These are phyloP conservation scores for Leistus spinibarbis DNA, from an alignment of 2,888 invertebrate genomes.

Conservation along the genomic window DNA sequence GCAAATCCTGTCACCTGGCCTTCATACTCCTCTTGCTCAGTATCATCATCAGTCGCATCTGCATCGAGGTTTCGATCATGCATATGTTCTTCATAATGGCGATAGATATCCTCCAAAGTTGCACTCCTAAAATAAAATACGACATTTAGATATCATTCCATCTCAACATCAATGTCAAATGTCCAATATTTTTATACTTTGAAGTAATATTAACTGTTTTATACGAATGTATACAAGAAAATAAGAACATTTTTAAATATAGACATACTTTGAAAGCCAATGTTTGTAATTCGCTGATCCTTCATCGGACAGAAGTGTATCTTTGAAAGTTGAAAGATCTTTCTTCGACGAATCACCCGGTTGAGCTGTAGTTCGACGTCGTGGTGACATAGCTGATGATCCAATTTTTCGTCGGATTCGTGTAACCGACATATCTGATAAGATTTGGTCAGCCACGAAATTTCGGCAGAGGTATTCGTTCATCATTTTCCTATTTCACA, in stretches of 20 bases:
- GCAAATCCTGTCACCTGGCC: slow-evolving; percentile 62
- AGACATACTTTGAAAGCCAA: slow-evolving; percentile 73
- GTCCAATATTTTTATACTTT: too few relatives aligned
- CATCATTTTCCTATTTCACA: slow-evolving; percentile 69
- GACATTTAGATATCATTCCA: not conserved
- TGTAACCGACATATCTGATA: slow-evolving; percentile 64
- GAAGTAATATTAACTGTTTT: too few relatives aligned
- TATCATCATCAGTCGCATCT: slow-evolving; percentile 49
- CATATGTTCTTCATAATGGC: slow-evolving; percentile 63
- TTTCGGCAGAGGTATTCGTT: slow-evolving; percentile 79
- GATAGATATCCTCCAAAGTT: slow-evolving; percentile 72
- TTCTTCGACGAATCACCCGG: slow-evolving; percentile 17
- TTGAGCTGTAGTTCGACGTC: slow-evolving; percentile 10
- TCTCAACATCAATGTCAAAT: not conserved
- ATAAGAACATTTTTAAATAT: slow-evolving; percentile 12
- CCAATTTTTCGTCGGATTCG: slow-evolving; percentile 58
- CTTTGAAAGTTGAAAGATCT: slow-evolving; percentile 53
- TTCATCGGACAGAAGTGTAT: slow-evolving; percentile 67
- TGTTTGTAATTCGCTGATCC: slow-evolving; percentile 76
- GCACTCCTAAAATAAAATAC: slow-evolving; percentile 63
- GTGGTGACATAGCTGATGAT: slow-evolving; percentile 50
- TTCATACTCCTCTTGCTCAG: slow-evolving; percentile 63
- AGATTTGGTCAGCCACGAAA: slow-evolving; percentile 75
- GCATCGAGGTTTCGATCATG: slow-evolving; percentile 47
- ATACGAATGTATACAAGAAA: not conserved